These are phyloP conservation scores for Galeopterus variegatus DNA, from an alignment of 2,113 vertebrate species.

Conservation along the genomic window DNA sequence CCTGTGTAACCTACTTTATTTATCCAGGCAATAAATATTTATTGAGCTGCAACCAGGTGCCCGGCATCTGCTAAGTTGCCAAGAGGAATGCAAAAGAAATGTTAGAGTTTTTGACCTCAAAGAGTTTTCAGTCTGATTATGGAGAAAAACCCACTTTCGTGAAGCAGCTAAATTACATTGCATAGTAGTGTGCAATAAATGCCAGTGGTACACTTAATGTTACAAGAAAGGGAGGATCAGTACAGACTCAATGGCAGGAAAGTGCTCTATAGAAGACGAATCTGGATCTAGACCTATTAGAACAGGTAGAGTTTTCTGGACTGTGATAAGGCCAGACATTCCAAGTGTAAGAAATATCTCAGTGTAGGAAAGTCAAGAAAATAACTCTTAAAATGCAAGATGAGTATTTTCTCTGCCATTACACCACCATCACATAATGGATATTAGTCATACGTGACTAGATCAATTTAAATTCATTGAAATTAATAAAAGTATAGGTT, in stretches of 20 bases:
- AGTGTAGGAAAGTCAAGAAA: neutral
- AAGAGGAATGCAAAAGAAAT: slow-evolving; percentile 67
- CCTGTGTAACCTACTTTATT: slow-evolving; percentile 59
- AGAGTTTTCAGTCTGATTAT: slow-evolving; percentile 52
- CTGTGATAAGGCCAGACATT: neutral
- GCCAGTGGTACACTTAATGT: too few species aligned
- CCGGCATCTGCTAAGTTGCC: slow-evolving; percentile 53
- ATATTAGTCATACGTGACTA: neutral
- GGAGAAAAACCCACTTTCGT: neutral
- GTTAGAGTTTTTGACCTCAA: slow-evolving; percentile 55
- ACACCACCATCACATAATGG: neutral
- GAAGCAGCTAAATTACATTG: neutral
- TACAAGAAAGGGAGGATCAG: neutral
- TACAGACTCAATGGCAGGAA: neutral
- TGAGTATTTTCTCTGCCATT: neutral
- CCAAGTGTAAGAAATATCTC: neutral
- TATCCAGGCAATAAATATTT: slow-evolving; percentile 71
- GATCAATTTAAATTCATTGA: slow-evolving; percentile 53
- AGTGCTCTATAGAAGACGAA: neutral
- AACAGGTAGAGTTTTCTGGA: neutral
- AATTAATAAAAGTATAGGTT: slow-evolving; percentile 47
- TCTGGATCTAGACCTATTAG: neutral
- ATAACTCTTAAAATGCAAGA: slow-evolving; percentile 8
- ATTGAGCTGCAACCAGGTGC: slow-evolving; percentile 65
- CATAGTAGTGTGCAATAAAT: neutral